Evolutionary conservation across 2,113 vertebrate species (phyloP).

Genomic region (Vireo altiloquus): DNA sequence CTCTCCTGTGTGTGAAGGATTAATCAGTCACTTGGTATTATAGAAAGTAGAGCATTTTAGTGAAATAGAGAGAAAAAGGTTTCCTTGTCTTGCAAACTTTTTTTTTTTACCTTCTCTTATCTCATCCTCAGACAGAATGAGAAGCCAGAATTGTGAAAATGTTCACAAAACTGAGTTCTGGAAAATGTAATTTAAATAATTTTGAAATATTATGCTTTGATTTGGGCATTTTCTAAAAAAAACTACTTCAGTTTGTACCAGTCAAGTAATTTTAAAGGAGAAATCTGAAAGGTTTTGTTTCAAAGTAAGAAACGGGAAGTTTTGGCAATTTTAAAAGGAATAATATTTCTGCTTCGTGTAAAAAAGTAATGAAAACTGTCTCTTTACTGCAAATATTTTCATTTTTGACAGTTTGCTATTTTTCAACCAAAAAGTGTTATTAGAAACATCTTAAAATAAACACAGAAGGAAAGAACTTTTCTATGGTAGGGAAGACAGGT

Average conservation of each 20-base stretch:
- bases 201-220: conserved; percentile 19
- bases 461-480: neutral
- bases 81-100: neutral
- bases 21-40: neutral
- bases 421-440: conserved; percentile 40
- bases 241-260: conserved; percentile 2
- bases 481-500: conserved; percentile 20
- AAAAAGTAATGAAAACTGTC: conserved; percentile 19
- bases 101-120: neutral
- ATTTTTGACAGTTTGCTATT: conserved; percentile 47
- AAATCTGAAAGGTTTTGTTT: conserved; percentile 54
- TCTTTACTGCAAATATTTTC: conserved; percentile 56
- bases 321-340: conserved; percentile 43
- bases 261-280: conserved; percentile 16
- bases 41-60: neutral
- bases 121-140: neutral
- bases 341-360: conserved; percentile 13
- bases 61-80: neutral
- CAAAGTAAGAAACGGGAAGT: conserved; percentile 54
- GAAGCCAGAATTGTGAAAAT: neutral
- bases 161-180: neutral
- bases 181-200: conserved; percentile 27
- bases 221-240: conserved; percentile 19
- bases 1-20: neutral
- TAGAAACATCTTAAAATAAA: conserved; percentile 51